Conservation (phyloP, 2,888 invertebrate species). For the Cryptocephalus moraei region DNA sequence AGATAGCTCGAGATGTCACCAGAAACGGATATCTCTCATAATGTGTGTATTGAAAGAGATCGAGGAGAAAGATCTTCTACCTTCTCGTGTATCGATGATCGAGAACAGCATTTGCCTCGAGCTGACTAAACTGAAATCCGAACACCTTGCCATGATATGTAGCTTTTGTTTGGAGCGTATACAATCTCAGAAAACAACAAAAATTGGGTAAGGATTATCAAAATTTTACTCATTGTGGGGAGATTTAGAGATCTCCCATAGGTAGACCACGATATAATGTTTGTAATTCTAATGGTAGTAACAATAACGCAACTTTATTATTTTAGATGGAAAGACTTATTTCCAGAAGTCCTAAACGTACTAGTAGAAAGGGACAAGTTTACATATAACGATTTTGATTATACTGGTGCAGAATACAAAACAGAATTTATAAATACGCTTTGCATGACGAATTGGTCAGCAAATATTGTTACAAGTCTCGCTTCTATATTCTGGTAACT, state of each 20-base stretch:
- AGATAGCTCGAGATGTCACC: slow-evolving; percentile 22
- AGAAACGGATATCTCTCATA: slow-evolving; percentile 26
- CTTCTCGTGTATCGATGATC: slow-evolving; percentile 38
- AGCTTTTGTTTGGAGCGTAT: slow-evolving; percentile 47
- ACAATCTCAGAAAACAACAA: slow-evolving; percentile 41
- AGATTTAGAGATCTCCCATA: background rate
- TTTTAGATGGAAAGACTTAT: slow-evolving; percentile 55
- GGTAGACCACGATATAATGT: background rate
- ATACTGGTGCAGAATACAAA: slow-evolving; percentile 51
- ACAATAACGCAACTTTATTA: no score
- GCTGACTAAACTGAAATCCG: slow-evolving; percentile 41
- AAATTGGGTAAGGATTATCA: slow-evolving; percentile 34
- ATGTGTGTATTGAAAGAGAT: slow-evolving; percentile 25
- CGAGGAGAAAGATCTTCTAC: slow-evolving; percentile 22
- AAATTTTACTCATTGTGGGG: background rate
- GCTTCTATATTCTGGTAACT: slow-evolving; percentile 58
- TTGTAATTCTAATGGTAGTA: background rate
- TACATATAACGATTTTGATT: slow-evolving; percentile 47
- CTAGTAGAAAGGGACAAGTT: slow-evolving; percentile 44
- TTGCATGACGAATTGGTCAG: slow-evolving; percentile 50
- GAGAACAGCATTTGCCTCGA: slow-evolving; percentile 42
- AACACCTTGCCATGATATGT: slow-evolving; percentile 45
- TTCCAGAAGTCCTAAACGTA: slow-evolving; percentile 51
- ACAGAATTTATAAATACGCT: slow-evolving; percentile 48
- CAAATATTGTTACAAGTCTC: slow-evolving; percentile 49